phyloP scores from a whole-genome alignment of 2,113 vertebrate species.

The Tetrax tetrax region DNA sequence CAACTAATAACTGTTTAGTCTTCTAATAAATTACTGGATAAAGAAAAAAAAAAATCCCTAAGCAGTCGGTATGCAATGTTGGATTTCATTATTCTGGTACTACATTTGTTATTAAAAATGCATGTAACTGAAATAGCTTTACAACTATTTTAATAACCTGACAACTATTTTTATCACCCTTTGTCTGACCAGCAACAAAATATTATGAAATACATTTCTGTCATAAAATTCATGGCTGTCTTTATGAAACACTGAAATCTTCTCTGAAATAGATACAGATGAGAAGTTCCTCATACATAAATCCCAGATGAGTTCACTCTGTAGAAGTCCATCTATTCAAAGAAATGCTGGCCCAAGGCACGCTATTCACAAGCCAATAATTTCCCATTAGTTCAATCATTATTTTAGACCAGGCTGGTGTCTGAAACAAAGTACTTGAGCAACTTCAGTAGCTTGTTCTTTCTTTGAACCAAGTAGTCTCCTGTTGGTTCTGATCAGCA shows the following conservation, averaged over 20 bases:
- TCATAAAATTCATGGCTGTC: background rate
- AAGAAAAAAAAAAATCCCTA: background rate
- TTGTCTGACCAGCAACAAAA: background rate
- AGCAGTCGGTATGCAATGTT: background rate
- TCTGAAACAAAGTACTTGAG: background rate
- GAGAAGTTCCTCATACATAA: background rate
- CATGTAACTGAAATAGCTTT: background rate
- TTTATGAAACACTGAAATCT: background rate
- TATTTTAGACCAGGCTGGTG: background rate
- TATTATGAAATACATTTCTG: background rate
- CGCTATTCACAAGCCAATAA: background rate
- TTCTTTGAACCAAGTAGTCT: background rate
- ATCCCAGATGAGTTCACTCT: background rate
- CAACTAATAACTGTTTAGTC: background rate
- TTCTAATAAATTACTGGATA: constrained; percentile 25
- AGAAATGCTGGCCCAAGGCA: background rate
- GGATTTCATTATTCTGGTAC: background rate
- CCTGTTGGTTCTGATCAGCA: background rate
- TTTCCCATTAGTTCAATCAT: background rate
- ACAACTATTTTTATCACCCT: background rate
- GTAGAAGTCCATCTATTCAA: background rate
- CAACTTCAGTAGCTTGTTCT: background rate
- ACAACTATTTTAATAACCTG: background rate
- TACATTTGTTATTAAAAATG: background rate
- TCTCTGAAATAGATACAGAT: background rate